Evolutionary conservation across 2,797 vertebrate species (phyloP).

Genomic region (Lagocephalus sceleratus): DNA sequence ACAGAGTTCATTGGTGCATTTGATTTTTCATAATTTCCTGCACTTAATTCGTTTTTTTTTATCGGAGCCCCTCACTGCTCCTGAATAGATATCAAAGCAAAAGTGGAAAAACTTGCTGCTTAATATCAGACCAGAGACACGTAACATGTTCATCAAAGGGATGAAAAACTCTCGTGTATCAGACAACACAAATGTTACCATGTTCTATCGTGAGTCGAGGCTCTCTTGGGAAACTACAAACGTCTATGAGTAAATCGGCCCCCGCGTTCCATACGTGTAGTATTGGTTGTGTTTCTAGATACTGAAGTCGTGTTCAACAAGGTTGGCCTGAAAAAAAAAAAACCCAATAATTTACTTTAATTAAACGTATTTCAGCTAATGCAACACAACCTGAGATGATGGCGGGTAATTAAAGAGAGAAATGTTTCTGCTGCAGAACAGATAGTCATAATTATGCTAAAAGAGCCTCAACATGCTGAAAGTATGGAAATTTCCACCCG

Average conservation of each 20-base stretch:
- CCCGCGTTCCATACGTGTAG: neutral
- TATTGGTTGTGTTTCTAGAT: neutral
- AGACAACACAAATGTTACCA: too few species aligned
- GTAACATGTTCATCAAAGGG: neutral
- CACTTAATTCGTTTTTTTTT: constrained; percentile 2
- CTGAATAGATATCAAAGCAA: neutral
- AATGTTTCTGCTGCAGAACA: too few species aligned
- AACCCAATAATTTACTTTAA: neutral
- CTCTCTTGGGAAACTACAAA: too few species aligned
- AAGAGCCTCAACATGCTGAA: too few species aligned
- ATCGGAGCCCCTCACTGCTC: neutral
- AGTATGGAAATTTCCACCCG: too few species aligned
- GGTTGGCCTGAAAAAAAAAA: neutral
- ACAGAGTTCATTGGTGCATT: neutral
- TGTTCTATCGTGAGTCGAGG: too few species aligned
- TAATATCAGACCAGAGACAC: neutral
- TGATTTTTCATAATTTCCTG: constrained; percentile 3
- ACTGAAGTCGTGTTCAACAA: too few species aligned
- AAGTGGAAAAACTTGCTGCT: constrained; percentile 21
- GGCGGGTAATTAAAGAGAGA: too few species aligned
- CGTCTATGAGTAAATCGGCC: too few species aligned
- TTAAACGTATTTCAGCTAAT: neutral
- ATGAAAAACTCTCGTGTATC: neutral
- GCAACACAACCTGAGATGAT: neutral
- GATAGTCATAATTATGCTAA: too few species aligned